Percentiles rank a stretch among this genome's conserved stretches.
phyloP scores from a whole-genome alignment of 2,888 invertebrate species.

The Cantharis nigra region DNA sequence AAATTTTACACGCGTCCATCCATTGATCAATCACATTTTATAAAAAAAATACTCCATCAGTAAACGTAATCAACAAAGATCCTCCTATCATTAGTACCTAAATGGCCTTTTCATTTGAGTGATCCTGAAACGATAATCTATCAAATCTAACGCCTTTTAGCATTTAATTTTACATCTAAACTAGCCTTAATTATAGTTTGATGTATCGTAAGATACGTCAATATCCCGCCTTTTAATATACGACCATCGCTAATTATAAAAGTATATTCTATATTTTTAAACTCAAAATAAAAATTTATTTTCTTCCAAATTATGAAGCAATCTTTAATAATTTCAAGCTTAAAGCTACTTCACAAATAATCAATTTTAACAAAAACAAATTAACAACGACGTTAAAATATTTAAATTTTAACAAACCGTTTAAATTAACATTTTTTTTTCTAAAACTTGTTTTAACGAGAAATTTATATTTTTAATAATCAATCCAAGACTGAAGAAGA shows the following conservation, averaged over 20 bases:
- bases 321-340: too few species aligned
- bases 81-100: not conserved
- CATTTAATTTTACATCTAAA: not conserved
- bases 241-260: not conserved
- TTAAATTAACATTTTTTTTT: too few species aligned
- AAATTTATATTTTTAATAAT: too few species aligned
- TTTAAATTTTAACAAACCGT: too few species aligned
- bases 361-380: too few species aligned
- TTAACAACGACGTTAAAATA: too few species aligned
- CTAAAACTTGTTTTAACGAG: too few species aligned
- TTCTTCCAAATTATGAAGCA: not conserved
- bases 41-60: not conserved
- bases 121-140: not conserved
- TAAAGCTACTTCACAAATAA: too few species aligned
- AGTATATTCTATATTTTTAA: not conserved
- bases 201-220: not conserved
- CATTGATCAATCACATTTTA: not conserved
- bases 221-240: not conserved
- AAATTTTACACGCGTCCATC: not conserved
- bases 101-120: not conserved
- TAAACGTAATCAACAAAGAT: not conserved
- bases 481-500: too few species aligned
- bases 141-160: conserved; percentile 1
- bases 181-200: conserved; percentile 1
- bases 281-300: not conserved